Conservation (phyloP, 2,797 vertebrate genomes). For the Sebastes baramenuke region DNA sequence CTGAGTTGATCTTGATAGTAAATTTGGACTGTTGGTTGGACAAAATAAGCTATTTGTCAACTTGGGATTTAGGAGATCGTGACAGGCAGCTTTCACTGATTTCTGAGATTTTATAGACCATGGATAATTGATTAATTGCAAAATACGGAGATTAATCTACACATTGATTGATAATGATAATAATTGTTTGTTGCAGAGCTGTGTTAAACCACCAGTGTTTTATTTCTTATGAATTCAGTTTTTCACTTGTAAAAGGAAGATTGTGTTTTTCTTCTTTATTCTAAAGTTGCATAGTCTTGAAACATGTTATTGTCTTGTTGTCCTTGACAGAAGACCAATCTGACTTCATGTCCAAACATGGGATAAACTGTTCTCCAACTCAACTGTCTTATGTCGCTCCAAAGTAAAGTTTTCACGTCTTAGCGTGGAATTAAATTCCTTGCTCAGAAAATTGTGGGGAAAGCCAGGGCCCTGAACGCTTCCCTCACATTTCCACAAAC, state of each 20-base stretch:
- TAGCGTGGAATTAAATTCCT: neutral
- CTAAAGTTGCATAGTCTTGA: neutral
- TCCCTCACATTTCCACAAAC: slow-evolving; percentile 2
- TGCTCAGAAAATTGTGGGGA: neutral
- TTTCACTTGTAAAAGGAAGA: neutral
- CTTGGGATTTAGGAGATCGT: too few relatives aligned
- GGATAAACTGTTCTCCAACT: neutral
- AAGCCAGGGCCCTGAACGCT: neutral
- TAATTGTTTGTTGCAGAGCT: too few relatives aligned
- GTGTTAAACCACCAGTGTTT: neutral
- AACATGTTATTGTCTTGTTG: neutral
- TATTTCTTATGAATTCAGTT: too few relatives aligned
- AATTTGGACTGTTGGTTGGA: too few relatives aligned
- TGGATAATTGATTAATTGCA: too few relatives aligned
- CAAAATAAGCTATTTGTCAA: too few relatives aligned
- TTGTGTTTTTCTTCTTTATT: too few relatives aligned
- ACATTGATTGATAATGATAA: too few relatives aligned
- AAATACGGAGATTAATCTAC: too few relatives aligned
- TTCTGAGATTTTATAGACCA: too few relatives aligned
- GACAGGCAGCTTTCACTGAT: too few relatives aligned
- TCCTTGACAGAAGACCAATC: neutral
- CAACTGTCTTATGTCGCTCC: neutral
- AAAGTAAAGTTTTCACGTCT: neutral
- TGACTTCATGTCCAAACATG: neutral
- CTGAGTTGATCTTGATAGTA: too few relatives aligned